phyloP scores from a whole-genome alignment of 2,888 invertebrate species.

The Maniola hyperantus region DNA sequence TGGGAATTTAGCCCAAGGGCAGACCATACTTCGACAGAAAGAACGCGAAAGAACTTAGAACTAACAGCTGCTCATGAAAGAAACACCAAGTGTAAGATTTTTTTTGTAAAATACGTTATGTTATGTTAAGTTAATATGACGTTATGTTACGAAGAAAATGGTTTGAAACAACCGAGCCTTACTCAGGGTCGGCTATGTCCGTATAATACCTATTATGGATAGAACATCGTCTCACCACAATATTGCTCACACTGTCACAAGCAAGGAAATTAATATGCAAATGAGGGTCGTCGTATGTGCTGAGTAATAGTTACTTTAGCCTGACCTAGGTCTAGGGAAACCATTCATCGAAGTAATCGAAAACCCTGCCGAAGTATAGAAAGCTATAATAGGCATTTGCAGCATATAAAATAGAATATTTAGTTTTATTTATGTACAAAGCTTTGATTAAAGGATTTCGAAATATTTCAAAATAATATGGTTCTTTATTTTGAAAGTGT shows the following conservation, averaged over 20 bases:
- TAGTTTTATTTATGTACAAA: too few relatives aligned
- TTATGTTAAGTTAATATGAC: too few relatives aligned
- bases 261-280: conserved; percentile 39
- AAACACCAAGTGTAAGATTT: not conserved
- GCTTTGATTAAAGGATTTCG: too few relatives aligned
- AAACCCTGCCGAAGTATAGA: not conserved
- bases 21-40: too few relatives aligned
- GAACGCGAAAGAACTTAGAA: too few relatives aligned
- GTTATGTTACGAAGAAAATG: too few relatives aligned
- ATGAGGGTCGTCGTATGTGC: conserved; percentile 35
- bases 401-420: not conserved
- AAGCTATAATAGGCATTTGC: not conserved
- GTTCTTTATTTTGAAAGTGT: too few relatives aligned
- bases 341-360: conserved; percentile 27
- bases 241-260: conserved; percentile 35
- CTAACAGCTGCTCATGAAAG: too few relatives aligned
- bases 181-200: not conserved
- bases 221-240: conserved; percentile 17
- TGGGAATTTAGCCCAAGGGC: too few relatives aligned
- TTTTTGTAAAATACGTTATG: too few relatives aligned
- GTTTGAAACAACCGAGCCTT: too few relatives aligned
- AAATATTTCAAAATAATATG: too few relatives aligned
- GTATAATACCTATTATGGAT: not conserved
- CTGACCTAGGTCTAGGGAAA: conserved; percentile 30
- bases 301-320: conserved; percentile 41